Evolutionary conservation across 2,888 invertebrate genomes (phyloP).

Genomic region (Crematogaster levior): DNA sequence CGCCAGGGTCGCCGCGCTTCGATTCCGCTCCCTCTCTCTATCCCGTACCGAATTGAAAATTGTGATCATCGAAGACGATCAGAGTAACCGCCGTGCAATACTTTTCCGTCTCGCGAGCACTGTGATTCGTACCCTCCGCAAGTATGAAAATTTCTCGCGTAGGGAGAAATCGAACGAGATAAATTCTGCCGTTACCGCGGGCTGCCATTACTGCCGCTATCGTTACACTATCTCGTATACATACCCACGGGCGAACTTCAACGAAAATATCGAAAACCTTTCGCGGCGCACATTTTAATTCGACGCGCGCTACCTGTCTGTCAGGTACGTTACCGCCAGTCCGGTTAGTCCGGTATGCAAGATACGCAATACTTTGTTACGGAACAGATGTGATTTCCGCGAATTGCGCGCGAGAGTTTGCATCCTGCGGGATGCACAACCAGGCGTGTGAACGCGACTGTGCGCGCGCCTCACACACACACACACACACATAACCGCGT

Average conservation of each 20-base stretch:
- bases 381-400: constrained; percentile 54
- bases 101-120: not conserved
- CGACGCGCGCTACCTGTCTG: constrained; percentile 34
- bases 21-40: not conserved
- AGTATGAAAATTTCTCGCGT: not conserved
- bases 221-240: not conserved
- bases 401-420: constrained; percentile 25
- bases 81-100: not conserved
- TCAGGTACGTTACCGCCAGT: constrained; percentile 25
- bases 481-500: not conserved
- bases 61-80: constrained; percentile 20
- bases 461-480: not conserved
- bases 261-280: constrained; percentile 13
- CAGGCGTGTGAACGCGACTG: not conserved
- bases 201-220: not conserved
- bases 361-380: constrained; percentile 60
- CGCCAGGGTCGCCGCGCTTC: constrained; percentile 20
- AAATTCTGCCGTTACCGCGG: not conserved
- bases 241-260: not conserved
- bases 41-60: constrained; percentile 15
- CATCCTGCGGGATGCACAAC: constrained; percentile 19
- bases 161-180: not conserved
- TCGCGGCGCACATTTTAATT: constrained; percentile 22
- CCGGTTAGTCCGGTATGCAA: constrained; percentile 30
- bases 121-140: not conserved